phyloP scores from a whole-genome alignment of 2,888 invertebrate species.

The Lydus trimaculatus region DNA sequence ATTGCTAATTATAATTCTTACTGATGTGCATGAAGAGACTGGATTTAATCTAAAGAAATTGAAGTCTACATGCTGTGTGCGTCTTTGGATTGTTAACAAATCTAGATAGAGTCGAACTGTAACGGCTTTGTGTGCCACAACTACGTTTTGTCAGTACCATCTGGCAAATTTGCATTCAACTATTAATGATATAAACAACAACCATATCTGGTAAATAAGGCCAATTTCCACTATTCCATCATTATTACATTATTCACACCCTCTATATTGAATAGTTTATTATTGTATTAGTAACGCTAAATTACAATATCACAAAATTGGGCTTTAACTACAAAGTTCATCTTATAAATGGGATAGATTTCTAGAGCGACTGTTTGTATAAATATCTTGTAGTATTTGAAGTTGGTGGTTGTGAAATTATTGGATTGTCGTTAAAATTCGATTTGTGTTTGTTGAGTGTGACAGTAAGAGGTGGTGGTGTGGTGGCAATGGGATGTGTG shows the following conservation, averaged over 20 bases:
- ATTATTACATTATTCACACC: not conserved
- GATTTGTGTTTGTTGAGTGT: not conserved
- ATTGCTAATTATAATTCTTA: no score
- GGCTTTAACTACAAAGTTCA: not conserved
- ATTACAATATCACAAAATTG: not conserved
- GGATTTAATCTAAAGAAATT: no score
- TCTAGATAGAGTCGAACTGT: not conserved
- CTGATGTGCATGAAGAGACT: no score
- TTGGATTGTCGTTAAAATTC: not conserved
- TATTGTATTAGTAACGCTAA: not conserved
- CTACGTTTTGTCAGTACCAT: conserved; percentile 12
- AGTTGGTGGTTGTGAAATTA: not conserved
- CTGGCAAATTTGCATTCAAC: conserved; percentile 12
- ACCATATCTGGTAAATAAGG: not conserved
- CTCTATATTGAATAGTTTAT: not conserved
- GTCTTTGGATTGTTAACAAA: conserved; percentile 1
- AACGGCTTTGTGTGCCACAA: not conserved
- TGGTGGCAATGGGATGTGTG: not conserved
- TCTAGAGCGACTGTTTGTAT: not conserved
- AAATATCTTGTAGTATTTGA: not conserved
- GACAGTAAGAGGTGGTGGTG: not conserved
- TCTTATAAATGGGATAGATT: not conserved
- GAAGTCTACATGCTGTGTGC: not conserved
- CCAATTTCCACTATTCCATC: not conserved
- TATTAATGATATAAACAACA: not conserved